These are phyloP conservation scores for Hepsetus odoe DNA, from an alignment of 2,113 vertebrate genomes.

Conservation along the genomic window DNA sequence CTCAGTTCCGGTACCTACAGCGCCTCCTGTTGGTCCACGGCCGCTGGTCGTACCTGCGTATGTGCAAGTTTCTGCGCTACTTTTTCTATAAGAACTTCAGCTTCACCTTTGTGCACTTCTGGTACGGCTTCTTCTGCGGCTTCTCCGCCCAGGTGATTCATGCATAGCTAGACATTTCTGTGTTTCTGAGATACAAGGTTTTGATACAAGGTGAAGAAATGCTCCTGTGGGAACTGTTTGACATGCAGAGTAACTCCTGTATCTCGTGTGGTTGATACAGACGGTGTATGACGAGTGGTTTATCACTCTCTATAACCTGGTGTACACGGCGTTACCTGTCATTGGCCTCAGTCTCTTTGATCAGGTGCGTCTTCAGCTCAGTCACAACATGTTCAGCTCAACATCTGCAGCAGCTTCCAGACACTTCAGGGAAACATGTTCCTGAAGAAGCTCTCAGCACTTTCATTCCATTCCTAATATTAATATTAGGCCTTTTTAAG, in stretches of 20 bases:
- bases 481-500: no score
- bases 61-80: slow-evolving; percentile 95
- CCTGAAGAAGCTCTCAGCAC: no score
- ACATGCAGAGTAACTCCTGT: no score
- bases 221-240: no score
- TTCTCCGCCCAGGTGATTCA: slow-evolving; percentile 91
- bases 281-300: slow-evolving; percentile 95
- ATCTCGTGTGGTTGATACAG: slow-evolving; percentile 67
- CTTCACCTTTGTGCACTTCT: slow-evolving; percentile 94
- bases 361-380: slow-evolving; percentile 76
- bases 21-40: slow-evolving; percentile 93
- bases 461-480: no score
- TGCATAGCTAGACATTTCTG: no score
- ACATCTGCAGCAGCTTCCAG: no score
- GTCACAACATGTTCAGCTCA: no score
- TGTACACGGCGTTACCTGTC: slow-evolving; percentile 92
- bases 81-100: slow-evolving; percentile 99
- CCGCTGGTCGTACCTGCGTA: slow-evolving; percentile 94
- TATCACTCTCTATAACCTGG: slow-evolving; percentile 91
- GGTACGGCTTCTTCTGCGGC: slow-evolving; percentile 94
- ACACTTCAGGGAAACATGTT: no score
- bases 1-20: slow-evolving; percentile 91
- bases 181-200: no score
- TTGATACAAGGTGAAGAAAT: no score
- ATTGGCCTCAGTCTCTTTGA: slow-evolving; percentile 92